Percentiles rank a stretch among this genome's conserved stretches.
These are phyloP conservation scores for Coluber constrictor DNA, from an alignment of 2,797 vertebrate species.

Conservation along the genomic window DNA sequence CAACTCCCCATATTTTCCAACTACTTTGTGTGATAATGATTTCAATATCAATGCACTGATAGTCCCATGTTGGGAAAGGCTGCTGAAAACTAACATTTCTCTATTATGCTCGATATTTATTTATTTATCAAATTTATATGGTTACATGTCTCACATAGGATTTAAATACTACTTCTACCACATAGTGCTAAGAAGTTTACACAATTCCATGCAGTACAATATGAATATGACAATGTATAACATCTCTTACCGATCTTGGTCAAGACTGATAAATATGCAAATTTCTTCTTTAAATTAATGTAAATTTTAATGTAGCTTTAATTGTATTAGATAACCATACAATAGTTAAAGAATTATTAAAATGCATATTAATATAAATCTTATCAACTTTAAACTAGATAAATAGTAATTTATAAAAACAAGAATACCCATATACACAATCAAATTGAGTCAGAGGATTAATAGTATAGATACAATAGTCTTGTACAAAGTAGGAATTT, in stretches of 20 bases:
- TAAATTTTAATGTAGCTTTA: not conserved
- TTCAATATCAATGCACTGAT: not conserved
- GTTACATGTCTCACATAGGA: not conserved
- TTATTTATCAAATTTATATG: not conserved
- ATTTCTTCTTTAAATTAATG: not conserved
- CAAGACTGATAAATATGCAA: not conserved
- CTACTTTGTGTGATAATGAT: not conserved
- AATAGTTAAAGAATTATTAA: not conserved
- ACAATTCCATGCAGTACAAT: not conserved
- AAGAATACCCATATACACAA: not conserved
- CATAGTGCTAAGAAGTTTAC: not conserved
- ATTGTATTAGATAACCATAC: not conserved
- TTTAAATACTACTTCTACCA: not conserved
- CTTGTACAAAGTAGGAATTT: not conserved
- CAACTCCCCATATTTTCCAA: not conserved
- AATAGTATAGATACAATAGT: not conserved
- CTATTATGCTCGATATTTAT: not conserved
- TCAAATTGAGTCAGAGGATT: not conserved
- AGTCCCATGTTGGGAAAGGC: not conserved
- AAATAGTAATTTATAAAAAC: not conserved
- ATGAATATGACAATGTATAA: not conserved
- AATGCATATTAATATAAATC: not conserved
- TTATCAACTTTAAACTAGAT: not conserved
- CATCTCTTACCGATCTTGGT: not conserved
- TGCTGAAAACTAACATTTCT: not conserved